Conservation (phyloP, 1,140 invertebrate genomes). For the Euura saliciscinereae region DNA sequence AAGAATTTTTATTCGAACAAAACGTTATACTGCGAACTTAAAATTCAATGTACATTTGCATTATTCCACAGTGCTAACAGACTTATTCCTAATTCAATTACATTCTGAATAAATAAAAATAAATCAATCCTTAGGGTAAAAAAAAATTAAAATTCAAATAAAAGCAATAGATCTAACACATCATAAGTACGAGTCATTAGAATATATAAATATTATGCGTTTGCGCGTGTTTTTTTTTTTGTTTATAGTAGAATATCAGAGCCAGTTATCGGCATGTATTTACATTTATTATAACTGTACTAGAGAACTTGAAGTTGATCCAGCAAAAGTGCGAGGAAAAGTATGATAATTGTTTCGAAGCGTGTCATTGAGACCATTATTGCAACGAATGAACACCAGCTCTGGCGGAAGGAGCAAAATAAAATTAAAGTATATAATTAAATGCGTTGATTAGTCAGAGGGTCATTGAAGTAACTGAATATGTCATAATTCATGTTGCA, state of each 20-base stretch:
- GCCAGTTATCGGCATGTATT: not conserved
- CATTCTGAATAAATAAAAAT: conserved; percentile 5
- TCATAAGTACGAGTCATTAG: not conserved
- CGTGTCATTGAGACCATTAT: not conserved
- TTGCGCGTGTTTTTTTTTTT: not conserved
- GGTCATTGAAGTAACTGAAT: not conserved
- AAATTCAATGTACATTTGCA: not conserved
- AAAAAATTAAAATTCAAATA: not conserved
- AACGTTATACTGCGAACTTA: not conserved
- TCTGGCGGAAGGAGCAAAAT: not conserved
- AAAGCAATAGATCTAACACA: not conserved
- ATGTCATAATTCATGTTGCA: not conserved
- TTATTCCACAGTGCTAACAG: not conserved
- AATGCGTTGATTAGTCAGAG: not conserved
- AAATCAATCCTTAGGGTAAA: not conserved
- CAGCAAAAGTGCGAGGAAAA: not conserved
- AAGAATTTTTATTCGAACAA: no score
- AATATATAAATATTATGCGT: not conserved
- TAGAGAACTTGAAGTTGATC: not conserved
- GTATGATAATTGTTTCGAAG: not conserved
- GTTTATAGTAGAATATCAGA: not conserved
- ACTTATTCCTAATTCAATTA: not conserved
- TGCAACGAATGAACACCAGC: not conserved
- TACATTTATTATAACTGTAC: not conserved
- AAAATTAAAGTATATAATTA: not conserved